phyloP scores from a whole-genome alignment of 2,797 vertebrate species.

The Philypnodon macrostomus region DNA sequence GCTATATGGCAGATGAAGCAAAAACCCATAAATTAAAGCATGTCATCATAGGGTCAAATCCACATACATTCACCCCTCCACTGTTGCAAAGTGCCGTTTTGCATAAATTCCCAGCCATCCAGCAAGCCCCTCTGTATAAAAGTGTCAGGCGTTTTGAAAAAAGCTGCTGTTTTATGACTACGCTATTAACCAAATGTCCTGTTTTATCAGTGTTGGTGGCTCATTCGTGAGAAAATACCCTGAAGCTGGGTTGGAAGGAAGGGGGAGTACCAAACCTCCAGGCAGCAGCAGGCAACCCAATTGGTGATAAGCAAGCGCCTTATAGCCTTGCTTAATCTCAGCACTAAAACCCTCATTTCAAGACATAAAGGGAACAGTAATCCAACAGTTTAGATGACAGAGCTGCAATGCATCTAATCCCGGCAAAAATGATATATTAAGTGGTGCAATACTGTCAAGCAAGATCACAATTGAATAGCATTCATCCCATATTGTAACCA shows the following conservation, averaged over 20 bases:
- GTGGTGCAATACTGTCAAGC: constrained; percentile 3
- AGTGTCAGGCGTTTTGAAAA: constrained; percentile 33
- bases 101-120: constrained; percentile 31
- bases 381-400: constrained; percentile 19
- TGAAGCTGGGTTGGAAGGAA: constrained; percentile 38
- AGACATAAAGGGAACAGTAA: constrained; percentile 23
- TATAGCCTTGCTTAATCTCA: constrained; percentile 51
- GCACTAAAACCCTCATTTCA: constrained; percentile 41
- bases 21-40: constrained; percentile 14
- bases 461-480: not conserved
- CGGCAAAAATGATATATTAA: constrained; percentile 12
- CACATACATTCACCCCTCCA: constrained; percentile 32
- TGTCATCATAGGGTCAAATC: constrained; percentile 19
- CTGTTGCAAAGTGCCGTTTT: constrained; percentile 48
- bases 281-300: constrained; percentile 23
- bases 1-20: constrained; percentile 4
- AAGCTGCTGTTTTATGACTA: constrained; percentile 22
- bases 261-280: constrained; percentile 25
- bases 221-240: constrained; percentile 56
- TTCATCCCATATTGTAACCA: not conserved
- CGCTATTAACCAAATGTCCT: constrained; percentile 26
- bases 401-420: constrained; percentile 10
- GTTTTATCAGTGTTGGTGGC: constrained; percentile 23
- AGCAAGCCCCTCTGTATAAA: constrained; percentile 21
- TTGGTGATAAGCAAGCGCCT: constrained; percentile 30